Evolutionary conservation across 2,888 invertebrate genomes (phyloP).

Genomic region (Caenorhabditis macrosperma): DNA sequence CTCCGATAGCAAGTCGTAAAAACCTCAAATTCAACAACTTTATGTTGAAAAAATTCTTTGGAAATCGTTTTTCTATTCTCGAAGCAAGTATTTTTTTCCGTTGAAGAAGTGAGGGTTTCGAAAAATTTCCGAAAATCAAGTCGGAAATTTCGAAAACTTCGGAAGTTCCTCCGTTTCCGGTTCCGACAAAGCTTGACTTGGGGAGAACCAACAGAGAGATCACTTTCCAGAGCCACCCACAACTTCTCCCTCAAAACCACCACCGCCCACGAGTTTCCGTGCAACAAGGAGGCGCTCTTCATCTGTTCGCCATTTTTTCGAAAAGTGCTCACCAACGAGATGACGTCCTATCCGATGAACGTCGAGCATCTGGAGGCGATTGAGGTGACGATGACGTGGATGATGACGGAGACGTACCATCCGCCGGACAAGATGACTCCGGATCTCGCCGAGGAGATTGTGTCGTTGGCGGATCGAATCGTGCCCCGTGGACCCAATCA

Average conservation of each 20-base stretch:
- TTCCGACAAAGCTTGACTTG: neutral
- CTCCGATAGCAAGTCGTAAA: no score
- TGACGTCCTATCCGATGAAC: neutral
- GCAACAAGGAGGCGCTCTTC: constrained; percentile 40
- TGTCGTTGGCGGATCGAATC: neutral
- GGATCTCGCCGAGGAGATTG: neutral
- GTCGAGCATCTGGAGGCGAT: constrained; percentile 21
- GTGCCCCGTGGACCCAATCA: neutral
- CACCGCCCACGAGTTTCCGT: neutral
- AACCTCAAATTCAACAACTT: no score
- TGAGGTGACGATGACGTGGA: constrained; percentile 2
- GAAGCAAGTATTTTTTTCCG: no score
- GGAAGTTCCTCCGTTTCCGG: no score
- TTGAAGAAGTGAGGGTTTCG: no score
- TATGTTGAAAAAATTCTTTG: no score
- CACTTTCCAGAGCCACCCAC: constrained; percentile 19
- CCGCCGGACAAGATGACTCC: neutral
- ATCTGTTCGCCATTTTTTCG: constrained; percentile 33
- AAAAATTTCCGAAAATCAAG: no score
- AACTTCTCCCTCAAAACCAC: constrained; percentile 13
- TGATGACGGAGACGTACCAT: neutral
- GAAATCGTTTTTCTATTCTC: no score
- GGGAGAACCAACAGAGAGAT: neutral
- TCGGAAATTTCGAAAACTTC: no score
- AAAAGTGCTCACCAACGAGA: neutral